Percentiles rank a stretch among this genome's conserved stretches.
Conservation (phyloP, 2,888 invertebrate genomes). For the Griposia aprilina region DNA sequence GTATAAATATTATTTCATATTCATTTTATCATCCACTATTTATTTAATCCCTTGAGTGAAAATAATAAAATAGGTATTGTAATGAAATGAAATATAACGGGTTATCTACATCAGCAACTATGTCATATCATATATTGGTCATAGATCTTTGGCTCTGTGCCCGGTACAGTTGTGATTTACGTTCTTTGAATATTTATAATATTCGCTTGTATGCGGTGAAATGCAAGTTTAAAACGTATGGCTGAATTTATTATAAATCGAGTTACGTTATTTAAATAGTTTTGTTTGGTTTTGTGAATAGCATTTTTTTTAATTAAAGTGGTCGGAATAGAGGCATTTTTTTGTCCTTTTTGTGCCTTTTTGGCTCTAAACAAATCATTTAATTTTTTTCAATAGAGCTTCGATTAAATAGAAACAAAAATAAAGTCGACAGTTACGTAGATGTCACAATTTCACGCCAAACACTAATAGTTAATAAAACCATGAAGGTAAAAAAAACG, state of each 20-base stretch:
- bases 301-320: background rate
- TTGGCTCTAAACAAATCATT: too few species aligned
- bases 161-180: conserved; percentile 46
- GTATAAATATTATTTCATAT: too few species aligned
- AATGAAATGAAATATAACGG: conserved; percentile 34
- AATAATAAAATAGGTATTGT: background rate
- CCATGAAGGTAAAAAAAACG: background rate
- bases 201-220: conserved; percentile 26
- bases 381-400: background rate
- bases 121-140: conserved; percentile 52
- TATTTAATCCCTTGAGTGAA: conserved; percentile 21
- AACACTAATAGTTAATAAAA: too few species aligned
- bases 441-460: too few species aligned
- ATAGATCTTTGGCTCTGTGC: conserved; percentile 55
- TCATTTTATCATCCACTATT: background rate
- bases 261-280: conserved; percentile 20
- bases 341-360: background rate
- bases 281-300: conserved; percentile 17
- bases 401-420: too few species aligned
- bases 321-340: too few species aligned
- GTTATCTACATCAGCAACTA: conserved; percentile 6
- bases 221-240: conserved; percentile 38
- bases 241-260: conserved; percentile 25
- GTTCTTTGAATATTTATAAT: conserved; percentile 47
- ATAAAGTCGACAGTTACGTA: too few species aligned